Evolutionary conservation across 2,797 vertebrate species (phyloP).

Genomic region (Chanos chanos): DNA sequence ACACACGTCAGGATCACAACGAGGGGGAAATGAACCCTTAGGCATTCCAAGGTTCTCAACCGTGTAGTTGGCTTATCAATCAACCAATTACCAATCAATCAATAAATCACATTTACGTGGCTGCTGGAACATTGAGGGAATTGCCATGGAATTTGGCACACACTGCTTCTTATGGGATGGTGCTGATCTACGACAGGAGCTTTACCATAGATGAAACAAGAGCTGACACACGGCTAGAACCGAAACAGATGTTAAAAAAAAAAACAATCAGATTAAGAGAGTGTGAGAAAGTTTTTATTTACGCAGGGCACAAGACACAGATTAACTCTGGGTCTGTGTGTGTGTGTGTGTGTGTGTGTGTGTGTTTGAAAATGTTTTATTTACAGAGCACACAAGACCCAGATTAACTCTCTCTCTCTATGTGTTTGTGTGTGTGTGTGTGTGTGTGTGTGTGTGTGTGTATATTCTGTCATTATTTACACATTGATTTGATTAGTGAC

Average conservation of each 20-base stretch:
- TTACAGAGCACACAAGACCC: constrained; percentile 40
- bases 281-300: not conserved
- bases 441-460: not conserved
- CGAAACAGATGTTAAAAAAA: constrained; percentile 29
- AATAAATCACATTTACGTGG: constrained; percentile 46
- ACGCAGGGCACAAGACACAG: not conserved
- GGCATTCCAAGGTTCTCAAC: constrained; percentile 35
- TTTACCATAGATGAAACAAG: constrained; percentile 20
- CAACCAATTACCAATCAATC: constrained; percentile 48
- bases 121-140: constrained; percentile 14
- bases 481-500: constrained; percentile 44
- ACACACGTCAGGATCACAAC: constrained; percentile 20
- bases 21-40: constrained; percentile 29
- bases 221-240: not conserved
- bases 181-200: not conserved
- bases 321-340: not conserved
- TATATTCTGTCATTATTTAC: constrained; percentile 33
- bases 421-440: constrained; percentile 17
- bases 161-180: constrained; percentile 21
- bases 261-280: constrained; percentile 31
- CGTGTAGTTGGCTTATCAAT: constrained; percentile 39
- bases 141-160: constrained; percentile 18
- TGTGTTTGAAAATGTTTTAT: constrained; percentile 27
- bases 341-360: not conserved
- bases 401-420: constrained; percentile 40